These are phyloP conservation scores for Cheilosia vulpina DNA, from an alignment of 2,888 invertebrate species.

Conservation along the genomic window DNA sequence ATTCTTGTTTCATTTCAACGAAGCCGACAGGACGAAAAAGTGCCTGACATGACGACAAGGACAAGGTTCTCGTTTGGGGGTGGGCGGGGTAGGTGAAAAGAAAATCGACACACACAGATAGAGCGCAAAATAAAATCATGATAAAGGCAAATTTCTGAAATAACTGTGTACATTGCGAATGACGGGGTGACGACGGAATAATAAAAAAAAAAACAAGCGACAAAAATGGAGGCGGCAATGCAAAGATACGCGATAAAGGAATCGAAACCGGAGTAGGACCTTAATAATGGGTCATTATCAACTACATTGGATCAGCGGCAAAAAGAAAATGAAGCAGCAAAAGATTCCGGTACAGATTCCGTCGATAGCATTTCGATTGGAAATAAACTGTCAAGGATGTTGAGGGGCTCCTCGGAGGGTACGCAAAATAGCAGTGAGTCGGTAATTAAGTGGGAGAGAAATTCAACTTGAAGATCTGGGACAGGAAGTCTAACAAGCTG, in stretches of 20 bases:
- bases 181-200: neutral
- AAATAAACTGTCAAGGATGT: constrained; percentile 61
- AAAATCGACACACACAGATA: no score
- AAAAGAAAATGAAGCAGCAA: constrained; percentile 12
- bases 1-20: neutral
- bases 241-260: constrained; percentile 6
- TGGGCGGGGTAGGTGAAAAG: no score
- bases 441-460: constrained; percentile 34
- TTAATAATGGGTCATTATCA: constrained; percentile 71
- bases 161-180: constrained; percentile 51
- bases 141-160: constrained; percentile 59
- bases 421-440: constrained; percentile 1
- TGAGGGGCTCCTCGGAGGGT: constrained; percentile 21
- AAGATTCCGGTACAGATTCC: constrained; percentile 4
- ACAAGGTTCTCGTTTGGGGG: neutral
- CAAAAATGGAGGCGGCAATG: constrained; percentile 11
- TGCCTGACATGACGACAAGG: neutral
- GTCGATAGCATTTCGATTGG: constrained; percentile 51
- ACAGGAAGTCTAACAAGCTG: constrained; percentile 7
- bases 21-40: no score
- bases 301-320: constrained; percentile 7
- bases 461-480: constrained; percentile 34
- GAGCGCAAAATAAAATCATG: neutral
- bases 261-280: constrained; percentile 33
- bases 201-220: no score